Base-by-base conservation (phyloP, 2,888 invertebrate species). In the Pteria penguin region DNA sequence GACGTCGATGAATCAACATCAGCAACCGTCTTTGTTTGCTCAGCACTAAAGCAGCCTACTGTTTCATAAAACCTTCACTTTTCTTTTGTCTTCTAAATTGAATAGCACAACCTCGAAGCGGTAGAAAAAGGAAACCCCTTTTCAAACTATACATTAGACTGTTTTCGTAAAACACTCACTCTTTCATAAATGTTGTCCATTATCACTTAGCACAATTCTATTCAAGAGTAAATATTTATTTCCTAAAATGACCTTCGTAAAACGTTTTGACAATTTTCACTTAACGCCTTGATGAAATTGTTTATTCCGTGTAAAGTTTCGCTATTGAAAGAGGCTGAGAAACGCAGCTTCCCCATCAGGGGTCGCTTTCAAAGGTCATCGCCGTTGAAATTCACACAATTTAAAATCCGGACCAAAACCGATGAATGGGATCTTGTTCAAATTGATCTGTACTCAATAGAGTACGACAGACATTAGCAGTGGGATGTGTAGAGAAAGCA, bases 41-140 rank as follows among this genome's bases (percentile, higher is more conserved):
- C 57, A 66, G 14, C 27, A 27, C 52, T 66, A 52, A 36, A 68
- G n/a, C 32, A 14, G 31, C 22, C 68, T 18, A n/a, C n/a, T 33
- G n/a, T 33, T 32, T 66, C 58, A 68, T 57, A 68, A 57, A 58
- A 57, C 68, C 68, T 57, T 32, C 58, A 55, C 68, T 68, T 32
- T 68, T 57, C 60, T 60, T 24, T 24, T 24, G 27, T 45, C 45
- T 45, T 14, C 18, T 18, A 45, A 45, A 14, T 14, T 45, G 45
- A 45, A 45, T 45, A 45, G 45, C 45, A 18, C 45, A 45, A 45
- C 45, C 45, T 45, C 45, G 18, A 45, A 14, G 8, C 45, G 36
- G 26, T n/a, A 45, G 65, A 32, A 68, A 57, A 22, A 68, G 68
- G 68, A 68, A 68, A 68, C 32, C 57, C 52, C 57, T 68, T 52